phyloP scores from a whole-genome alignment of 2,888 invertebrate genomes.

The Melanargia galathea region DNA sequence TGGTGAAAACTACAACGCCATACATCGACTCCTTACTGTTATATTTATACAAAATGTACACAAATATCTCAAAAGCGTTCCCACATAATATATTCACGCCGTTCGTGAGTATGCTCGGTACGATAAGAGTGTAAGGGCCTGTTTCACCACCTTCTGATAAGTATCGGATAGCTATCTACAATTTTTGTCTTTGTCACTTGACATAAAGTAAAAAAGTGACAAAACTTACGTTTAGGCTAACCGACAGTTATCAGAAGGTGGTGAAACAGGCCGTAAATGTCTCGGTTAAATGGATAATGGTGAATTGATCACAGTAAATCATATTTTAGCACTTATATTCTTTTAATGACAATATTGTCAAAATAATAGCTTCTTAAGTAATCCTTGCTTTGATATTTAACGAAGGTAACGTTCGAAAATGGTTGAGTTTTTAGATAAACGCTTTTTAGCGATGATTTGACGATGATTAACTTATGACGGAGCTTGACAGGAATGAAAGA shows the following conservation, averaged over 20 bases:
- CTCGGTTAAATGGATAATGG: slow-evolving; percentile 21
- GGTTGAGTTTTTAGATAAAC: neutral
- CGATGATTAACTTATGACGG: neutral
- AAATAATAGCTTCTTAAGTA: neutral
- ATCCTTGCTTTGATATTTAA: neutral
- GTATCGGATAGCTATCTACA: too few species aligned
- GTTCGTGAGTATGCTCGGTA: slow-evolving; percentile 33
- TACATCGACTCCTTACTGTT: slow-evolving; percentile 75
- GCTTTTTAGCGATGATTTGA: neutral
- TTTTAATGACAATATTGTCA: neutral
- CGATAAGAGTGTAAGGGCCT: too few species aligned
- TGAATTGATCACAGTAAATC: slow-evolving; percentile 38
- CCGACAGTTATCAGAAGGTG: too few species aligned
- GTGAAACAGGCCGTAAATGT: too few species aligned
- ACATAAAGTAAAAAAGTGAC: too few species aligned
- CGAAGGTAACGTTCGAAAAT: neutral
- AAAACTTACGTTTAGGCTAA: too few species aligned
- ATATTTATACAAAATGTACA: slow-evolving; percentile 80
- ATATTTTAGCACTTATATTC: slow-evolving; percentile 3
- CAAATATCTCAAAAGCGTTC: slow-evolving; percentile 77
- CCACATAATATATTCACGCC: slow-evolving; percentile 47
- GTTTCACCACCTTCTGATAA: too few species aligned
- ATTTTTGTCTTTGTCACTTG: too few species aligned
- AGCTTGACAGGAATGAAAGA: neutral
- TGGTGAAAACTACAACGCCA: slow-evolving; percentile 43